A percentile compares a stretch with the other conserved stretches of the same genome.
Evolutionary conservation across 37 sponge, comb jelly and placozoan species (phyloP).

Genomic region (Sycon ciliatum): DNA sequence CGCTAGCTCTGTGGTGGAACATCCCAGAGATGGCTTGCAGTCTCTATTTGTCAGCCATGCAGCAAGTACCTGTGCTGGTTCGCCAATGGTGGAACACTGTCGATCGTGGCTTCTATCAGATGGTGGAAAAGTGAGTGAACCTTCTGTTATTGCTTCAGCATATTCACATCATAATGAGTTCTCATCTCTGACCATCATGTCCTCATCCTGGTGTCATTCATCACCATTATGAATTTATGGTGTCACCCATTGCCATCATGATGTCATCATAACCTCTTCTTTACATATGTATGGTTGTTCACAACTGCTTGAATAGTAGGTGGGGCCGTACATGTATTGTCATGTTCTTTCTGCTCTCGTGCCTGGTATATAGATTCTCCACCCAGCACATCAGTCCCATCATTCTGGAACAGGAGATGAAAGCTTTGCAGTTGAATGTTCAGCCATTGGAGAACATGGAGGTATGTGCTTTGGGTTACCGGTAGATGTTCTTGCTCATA

Average conservation of each 20-base stretch:
- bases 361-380: conserved; percentile 29
- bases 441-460: conserved; percentile 20
- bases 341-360: too few species aligned
- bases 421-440: conserved; percentile 2
- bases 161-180: neutral
- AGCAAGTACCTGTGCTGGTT: conserved; percentile 53
- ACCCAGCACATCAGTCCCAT: conserved; percentile 21
- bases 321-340: neutral
- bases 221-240: too few species aligned
- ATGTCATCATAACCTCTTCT: too few species aligned
- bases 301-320: too few species aligned
- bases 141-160: neutral
- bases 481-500: conserved; percentile 1
- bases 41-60: conserved; percentile 28
- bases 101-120: neutral
- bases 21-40: conserved; percentile 20
- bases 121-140: neutral
- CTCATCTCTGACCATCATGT: too few species aligned
- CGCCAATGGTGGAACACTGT: conserved; percentile 56
- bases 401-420: neutral
- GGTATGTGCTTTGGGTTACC: neutral
- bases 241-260: too few species aligned
- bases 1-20: too few species aligned
- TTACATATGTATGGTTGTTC: too few species aligned
- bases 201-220: too few species aligned